Percentiles rank a stretch among this genome's conserved stretches.
Evolutionary conservation across 2,888 invertebrate species (phyloP).

Genomic region (Isoperla grammatica): DNA sequence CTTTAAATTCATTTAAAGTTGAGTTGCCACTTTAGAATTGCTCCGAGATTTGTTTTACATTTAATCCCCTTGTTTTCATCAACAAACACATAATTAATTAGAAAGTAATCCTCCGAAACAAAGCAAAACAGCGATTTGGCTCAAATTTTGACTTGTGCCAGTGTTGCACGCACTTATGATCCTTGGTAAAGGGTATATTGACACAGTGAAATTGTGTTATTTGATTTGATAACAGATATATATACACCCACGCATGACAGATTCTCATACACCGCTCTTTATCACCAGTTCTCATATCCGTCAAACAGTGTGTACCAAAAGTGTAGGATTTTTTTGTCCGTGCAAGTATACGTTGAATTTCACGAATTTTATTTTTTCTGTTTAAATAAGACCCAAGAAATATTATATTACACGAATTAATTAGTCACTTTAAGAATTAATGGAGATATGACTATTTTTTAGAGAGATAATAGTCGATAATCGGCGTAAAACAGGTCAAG

Average conservation of each 20-base stretch:
- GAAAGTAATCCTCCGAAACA: not conserved
- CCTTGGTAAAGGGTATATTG: conserved; percentile 8
- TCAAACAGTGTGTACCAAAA: too few relatives aligned
- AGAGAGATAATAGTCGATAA: too few relatives aligned
- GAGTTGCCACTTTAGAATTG: not conserved
- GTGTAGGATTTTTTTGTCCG: too few relatives aligned
- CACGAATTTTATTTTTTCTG: too few relatives aligned
- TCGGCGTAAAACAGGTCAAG: too few relatives aligned
- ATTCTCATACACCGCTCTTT: not conserved
- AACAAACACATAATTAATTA: not conserved
- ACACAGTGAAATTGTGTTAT: conserved; percentile 9
- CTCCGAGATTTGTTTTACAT: not conserved
- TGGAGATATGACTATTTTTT: too few relatives aligned
- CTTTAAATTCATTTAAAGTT: not conserved
- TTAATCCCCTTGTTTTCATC: not conserved
- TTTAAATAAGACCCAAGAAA: too few relatives aligned
- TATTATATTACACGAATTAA: too few relatives aligned
- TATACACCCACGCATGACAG: conserved; percentile 6
- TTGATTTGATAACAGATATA: conserved; percentile 11
- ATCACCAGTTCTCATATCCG: not conserved
- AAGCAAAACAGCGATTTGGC: not conserved
- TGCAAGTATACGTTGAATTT: too few relatives aligned
- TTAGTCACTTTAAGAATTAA: too few relatives aligned
- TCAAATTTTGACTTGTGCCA: not conserved
- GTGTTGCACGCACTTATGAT: conserved; percentile 2